Base-by-base conservation (phyloP, 2,797 vertebrate genomes). In the Sebastes alutus region DNA sequence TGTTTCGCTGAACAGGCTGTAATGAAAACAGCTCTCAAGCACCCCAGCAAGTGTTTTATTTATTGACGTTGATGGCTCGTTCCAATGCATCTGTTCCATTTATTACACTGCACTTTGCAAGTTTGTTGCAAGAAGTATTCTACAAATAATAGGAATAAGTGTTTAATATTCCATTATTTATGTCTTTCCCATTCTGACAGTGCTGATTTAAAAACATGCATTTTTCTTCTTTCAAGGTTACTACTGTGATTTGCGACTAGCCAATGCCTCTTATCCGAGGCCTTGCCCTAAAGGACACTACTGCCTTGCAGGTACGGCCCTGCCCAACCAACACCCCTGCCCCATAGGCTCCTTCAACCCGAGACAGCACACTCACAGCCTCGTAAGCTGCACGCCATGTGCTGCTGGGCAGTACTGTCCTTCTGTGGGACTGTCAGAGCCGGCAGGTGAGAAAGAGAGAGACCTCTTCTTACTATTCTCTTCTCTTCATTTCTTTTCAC, bases 241-340 rank as follows among this genome's bases (percentile, higher is more conserved):
- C 91, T 98, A 97, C 91, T 99, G 98, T 85, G 95, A 98, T 85
- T 89, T 75, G 62, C 95, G 92, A 20, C 77, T 91, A 1, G 35
- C 94, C 68, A 96, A 92, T 33, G 92, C 92, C 59, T 96, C 97
- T 20, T 91, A 92, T 27, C 92, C 93, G n/a, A 94, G 93, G 84
- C 95, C 95, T 0, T 99, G 98, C 85, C 97, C 96, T 0, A 92
- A 72, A 82, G 97, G 98, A 32, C 96, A 97, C 89, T 99, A 96
- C 87, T 99, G 98, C 86, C 97, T 97, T 14, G 67, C 81, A 56
- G 97, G 97, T 60, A 98, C 97, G 1, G 84, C 83, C 29, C 42
- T 90, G 46, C 93, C 96, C 70, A 94, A 93, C 61, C 95, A 96
- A 75, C 88, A 97, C 87, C 95, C 96, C 78, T 99, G 97, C 81